Conservation (phyloP, 2,888 invertebrate species). For the Acronicta aceris region DNA sequence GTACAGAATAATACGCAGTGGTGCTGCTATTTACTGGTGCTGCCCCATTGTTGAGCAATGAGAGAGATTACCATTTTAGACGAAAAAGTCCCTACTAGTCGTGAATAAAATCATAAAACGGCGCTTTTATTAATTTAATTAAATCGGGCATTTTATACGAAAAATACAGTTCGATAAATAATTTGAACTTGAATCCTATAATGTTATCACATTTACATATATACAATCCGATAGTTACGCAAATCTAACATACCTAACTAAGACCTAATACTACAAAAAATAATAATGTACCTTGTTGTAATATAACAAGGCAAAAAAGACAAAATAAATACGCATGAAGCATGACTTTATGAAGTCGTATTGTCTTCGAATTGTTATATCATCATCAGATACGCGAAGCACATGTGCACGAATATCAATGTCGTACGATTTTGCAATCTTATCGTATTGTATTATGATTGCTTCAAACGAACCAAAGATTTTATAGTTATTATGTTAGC, state of each 20-base stretch:
- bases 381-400: constrained; percentile 49
- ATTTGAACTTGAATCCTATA: background rate
- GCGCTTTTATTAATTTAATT: no score
- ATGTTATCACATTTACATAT: background rate
- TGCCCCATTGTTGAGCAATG: no score
- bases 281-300: background rate
- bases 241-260: constrained; percentile 5
- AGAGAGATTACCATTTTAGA: no score
- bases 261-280: no score
- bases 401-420: constrained; percentile 63
- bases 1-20: no score
- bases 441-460: constrained; percentile 68
- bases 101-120: no score
- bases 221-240: background rate
- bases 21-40: no score
- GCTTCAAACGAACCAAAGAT: constrained; percentile 30
- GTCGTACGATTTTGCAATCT: constrained; percentile 80
- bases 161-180: no score
- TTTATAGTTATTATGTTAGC: constrained; percentile 19
- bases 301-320: constrained; percentile 38
- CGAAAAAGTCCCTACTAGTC: no score
- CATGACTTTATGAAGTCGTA: constrained; percentile 31
- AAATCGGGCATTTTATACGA: no score
- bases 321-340: constrained; percentile 30
- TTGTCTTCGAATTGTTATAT: constrained; percentile 56